These are phyloP conservation scores for Scylla paramamosain DNA, from an alignment of 1,140 invertebrate genomes.

Conservation along the genomic window DNA sequence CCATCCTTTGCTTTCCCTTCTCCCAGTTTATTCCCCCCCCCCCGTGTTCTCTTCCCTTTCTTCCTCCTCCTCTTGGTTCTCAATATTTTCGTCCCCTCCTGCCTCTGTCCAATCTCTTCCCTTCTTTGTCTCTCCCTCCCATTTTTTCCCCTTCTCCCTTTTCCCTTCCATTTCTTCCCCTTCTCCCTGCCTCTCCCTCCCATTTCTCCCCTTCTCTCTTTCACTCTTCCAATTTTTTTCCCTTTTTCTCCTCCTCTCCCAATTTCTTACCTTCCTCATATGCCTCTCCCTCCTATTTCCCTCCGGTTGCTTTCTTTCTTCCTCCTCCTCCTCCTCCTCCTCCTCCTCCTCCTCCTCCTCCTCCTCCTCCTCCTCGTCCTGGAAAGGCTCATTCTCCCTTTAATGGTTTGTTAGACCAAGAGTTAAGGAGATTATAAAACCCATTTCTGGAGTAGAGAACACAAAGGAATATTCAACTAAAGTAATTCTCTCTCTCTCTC, in stretches of 20 bases:
- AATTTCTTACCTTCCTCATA: not conserved
- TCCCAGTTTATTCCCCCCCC: not conserved
- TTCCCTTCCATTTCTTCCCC: not conserved
- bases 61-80: not conserved
- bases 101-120: not conserved
- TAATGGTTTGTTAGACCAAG: not conserved
- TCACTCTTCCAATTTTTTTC: not conserved
- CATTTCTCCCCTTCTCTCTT: not conserved
- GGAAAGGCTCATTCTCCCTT: not conserved
- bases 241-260: not conserved
- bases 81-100: not conserved
- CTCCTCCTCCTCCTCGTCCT: not conserved
- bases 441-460: not conserved
- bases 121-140: not conserved
- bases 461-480: not conserved
- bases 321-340: not conserved
- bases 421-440: not conserved
- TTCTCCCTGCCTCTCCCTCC: not conserved
- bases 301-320: no score
- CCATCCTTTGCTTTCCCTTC: not conserved
- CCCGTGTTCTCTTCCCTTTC: not conserved
- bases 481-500: slow-evolving; percentile 2
- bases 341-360: not conserved
- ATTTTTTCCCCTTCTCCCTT: not conserved
- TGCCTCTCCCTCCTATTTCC: not conserved